These are phyloP conservation scores for Pipistrellus nathusii DNA, from an alignment of 2,797 vertebrate species.

Conservation along the genomic window DNA sequence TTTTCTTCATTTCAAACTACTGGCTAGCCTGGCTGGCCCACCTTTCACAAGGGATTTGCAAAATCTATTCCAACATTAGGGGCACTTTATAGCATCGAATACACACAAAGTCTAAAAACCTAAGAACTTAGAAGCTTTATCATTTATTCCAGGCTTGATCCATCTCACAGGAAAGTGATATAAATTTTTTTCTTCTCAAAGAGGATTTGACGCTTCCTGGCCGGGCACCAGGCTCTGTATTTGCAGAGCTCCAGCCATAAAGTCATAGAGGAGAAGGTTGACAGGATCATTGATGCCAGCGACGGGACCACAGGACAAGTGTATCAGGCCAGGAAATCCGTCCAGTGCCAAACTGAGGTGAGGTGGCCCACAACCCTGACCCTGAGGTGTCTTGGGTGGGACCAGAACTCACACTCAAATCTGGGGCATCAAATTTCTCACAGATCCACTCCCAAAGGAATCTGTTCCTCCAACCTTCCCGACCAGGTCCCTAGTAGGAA, in stretches of 20 bases:
- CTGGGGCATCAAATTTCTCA: not conserved
- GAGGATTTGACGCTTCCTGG: not conserved
- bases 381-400: not conserved
- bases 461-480: not conserved
- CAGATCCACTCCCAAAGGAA: not conserved
- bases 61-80: not conserved
- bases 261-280: not conserved
- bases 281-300: not conserved
- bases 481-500: not conserved
- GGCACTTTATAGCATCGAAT: not conserved
- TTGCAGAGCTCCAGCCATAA: not conserved
- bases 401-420: not conserved
- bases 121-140: not conserved
- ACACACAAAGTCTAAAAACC: not conserved
- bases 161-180: not conserved
- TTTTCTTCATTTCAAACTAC: not conserved
- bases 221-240: accelerated
- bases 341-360: too few species aligned
- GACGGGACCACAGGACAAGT: accelerated
- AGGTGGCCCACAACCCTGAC: too few species aligned
- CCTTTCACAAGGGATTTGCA: not conserved
- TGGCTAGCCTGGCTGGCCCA: not conserved
- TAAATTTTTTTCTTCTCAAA: not conserved
- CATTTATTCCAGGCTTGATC: not conserved
- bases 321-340: too few species aligned